Conservation (phyloP, 1,140 invertebrate genomes). For the Danaus melanippus region DNA sequence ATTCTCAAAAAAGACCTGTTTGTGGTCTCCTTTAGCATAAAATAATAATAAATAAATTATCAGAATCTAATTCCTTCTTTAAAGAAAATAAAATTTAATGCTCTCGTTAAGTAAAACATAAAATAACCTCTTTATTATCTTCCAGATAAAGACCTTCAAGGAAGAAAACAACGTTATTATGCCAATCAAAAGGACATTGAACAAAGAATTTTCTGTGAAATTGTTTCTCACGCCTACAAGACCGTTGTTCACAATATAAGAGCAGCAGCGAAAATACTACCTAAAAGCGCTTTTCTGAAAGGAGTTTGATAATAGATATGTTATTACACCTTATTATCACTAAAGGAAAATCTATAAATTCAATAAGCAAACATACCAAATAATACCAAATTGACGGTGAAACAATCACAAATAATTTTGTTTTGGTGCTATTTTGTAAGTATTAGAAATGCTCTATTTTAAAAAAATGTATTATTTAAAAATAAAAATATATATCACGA, state of each 20-base stretch:
- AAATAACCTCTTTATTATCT: constrained; percentile 3
- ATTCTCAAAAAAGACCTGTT: no score
- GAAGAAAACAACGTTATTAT: constrained; percentile 20
- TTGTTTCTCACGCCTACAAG: constrained; percentile 36
- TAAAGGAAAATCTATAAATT: no score
- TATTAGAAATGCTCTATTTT: no score
- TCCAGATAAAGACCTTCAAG: constrained; percentile 33
- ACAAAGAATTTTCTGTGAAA: constrained; percentile 29
- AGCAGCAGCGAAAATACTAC: constrained; percentile 43
- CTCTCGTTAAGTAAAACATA: no score
- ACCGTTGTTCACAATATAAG: constrained; percentile 49
- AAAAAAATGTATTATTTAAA: no score
- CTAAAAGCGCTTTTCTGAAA: constrained; percentile 38
- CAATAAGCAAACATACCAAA: no score
- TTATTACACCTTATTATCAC: no score
- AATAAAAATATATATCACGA: no score
- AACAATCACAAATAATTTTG: no score
- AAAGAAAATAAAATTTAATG: neutral
- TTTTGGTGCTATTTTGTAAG: no score
- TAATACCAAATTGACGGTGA: no score
- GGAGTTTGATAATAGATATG: constrained; percentile 18
- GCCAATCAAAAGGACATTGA: constrained; percentile 16
- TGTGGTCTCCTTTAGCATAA: no score
- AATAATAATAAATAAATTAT: neutral
- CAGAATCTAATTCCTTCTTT: neutral